Percentiles rank a stretch among this genome's conserved stretches.
Evolutionary conservation across 2,113 vertebrate species (phyloP).

Genomic region (human): GRCh38 chr5:35008501-35009000

Average conservation of each 20-base stretch:
- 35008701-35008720: neutral
- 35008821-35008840: neutral
- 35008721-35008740: neutral
- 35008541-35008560: neutral
- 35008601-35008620: neutral
- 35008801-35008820: neutral
- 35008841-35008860: neutral
- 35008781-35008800: neutral
- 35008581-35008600: too few relatives aligned
- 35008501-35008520: neutral
- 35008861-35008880: neutral
- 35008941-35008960: too few relatives aligned
- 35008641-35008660: neutral
- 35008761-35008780: neutral
- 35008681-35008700: neutral
- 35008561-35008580: too few relatives aligned
- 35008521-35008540: neutral
- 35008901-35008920: neutral
- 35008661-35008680: neutral
- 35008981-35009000: neutral
- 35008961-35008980: neutral
- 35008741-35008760: neutral
- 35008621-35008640: neutral
- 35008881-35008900: neutral
- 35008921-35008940: neutral